Evolutionary conservation across 2,888 invertebrate genomes (phyloP), one percentile per base, ranked within the genome.

Genomic region (Noctua janthina): DNA sequence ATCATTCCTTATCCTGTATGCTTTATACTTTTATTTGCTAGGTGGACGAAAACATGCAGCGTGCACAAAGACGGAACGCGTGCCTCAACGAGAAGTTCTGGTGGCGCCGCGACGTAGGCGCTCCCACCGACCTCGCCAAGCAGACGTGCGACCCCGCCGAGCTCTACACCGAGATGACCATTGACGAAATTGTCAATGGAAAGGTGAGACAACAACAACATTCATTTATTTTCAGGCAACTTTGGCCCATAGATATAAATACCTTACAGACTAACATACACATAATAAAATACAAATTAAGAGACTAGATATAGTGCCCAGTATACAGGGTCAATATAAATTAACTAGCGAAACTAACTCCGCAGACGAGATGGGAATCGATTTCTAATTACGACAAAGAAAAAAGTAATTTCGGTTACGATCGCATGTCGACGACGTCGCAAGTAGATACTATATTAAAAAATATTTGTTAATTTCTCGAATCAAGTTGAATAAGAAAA

Each of bases 181-280:
- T 99, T 87, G 98, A 99, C 94, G 99, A 99, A 96, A 99, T 99
- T 91, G 98, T 99, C 91, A 99, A 99, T 95, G 99, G 99, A 93
- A 99, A 99, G 97, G 98, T 43, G 7, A 43, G 43, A 43, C 43
- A 43, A 43, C 39, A 39, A 39, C 43, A 43, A 43, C 43, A 7
- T 43, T 43, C 43, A 43, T 43, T 43, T 43, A 43, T 43, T 43
- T 43, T 43, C 43, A 43, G 43, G 43, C 43, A 43, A 43, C 43
- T 43, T 43, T 43, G 39, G 43, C 43, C 43, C 43, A 7, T 43
- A 43, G 8, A 43, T 43, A 43, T 43, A 8, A 43, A 43, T 43
- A 43, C 43, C 43, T 43, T 43, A 43, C 43, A 39, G 39, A 39
- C 39, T 39, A 39, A 39, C 39, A 4, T 39, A 39, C 39, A 39